Conservation (phyloP, 1,140 invertebrate genomes). For the Propsilocerus akamusi region DNA sequence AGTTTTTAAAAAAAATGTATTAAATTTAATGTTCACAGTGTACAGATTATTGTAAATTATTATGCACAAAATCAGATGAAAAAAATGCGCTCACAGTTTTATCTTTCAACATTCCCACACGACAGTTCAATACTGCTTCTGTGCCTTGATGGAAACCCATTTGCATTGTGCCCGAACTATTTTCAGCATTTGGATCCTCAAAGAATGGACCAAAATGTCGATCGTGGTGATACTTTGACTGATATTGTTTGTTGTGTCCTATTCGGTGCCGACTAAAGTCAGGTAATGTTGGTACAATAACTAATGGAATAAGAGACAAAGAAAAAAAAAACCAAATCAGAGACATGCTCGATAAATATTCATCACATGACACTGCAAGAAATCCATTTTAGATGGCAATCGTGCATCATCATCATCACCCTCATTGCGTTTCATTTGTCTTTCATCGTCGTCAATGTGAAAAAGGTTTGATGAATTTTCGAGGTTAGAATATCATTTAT, state of each 20-base stretch:
- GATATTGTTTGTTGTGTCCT: slow-evolving; percentile 16
- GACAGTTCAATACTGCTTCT: slow-evolving; percentile 58
- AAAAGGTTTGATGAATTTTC: too few species aligned
- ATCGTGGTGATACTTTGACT: slow-evolving; percentile 33
- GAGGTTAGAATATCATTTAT: too few species aligned
- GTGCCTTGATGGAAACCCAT: slow-evolving; percentile 57
- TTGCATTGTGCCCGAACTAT: slow-evolving; percentile 19
- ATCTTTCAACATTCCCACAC: slow-evolving; percentile 62
- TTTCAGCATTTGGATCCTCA: slow-evolving; percentile 34
- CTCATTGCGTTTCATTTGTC: too few species aligned
- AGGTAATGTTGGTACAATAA: not conserved
- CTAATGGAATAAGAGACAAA: not conserved
- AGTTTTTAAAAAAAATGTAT: not conserved
- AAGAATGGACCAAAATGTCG: slow-evolving; percentile 55
- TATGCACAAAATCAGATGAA: slow-evolving; percentile 1
- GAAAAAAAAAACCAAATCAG: too few species aligned
- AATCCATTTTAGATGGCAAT: too few species aligned
- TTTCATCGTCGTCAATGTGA: too few species aligned
- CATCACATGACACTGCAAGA: too few species aligned
- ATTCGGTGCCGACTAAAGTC: not conserved
- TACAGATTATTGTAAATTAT: not conserved
- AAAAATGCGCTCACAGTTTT: slow-evolving; percentile 47
- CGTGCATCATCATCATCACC: too few species aligned
- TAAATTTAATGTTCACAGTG: not conserved
- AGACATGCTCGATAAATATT: too few species aligned